Conservation (phyloP, 1,140 invertebrate genomes). For the Trichoplusia ni region DNA sequence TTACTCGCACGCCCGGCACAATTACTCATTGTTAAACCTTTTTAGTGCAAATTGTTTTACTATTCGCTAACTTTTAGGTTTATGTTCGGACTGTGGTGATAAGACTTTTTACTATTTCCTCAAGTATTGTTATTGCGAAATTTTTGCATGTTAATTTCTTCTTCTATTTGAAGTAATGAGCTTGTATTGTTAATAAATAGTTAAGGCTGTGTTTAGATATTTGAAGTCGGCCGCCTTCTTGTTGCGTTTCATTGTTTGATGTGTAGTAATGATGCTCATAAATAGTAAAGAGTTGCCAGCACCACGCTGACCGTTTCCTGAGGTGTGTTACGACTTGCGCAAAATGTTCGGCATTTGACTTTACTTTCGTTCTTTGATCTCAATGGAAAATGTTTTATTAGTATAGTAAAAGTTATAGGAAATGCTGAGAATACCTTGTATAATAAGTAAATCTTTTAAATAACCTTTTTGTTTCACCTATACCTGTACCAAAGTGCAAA, state of each 20-base stretch:
- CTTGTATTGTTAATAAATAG: constrained; percentile 18
- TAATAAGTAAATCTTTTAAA: too few relatives aligned
- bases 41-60: constrained; percentile 45
- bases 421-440: constrained; percentile 1
- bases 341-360: constrained; percentile 1
- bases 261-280: constrained; percentile 9
- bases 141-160: constrained; percentile 21
- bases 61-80: constrained; percentile 42
- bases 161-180: constrained; percentile 20
- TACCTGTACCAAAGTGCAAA: too few relatives aligned
- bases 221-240: constrained; percentile 8
- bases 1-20: constrained; percentile 28
- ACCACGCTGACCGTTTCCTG: constrained; percentile 11
- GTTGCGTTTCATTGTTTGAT: constrained; percentile 19
- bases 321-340: constrained; percentile 11
- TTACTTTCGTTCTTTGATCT: constrained; percentile 14
- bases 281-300: constrained; percentile 8
- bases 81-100: constrained; percentile 23
- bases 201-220: constrained; percentile 7
- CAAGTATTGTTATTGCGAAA: not conserved
- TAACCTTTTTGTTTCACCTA: too few relatives aligned
- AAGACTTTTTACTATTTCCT: constrained; percentile 20
- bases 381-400: constrained; percentile 8
- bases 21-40: constrained; percentile 51
- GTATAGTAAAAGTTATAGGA: constrained; percentile 5